Evolutionary conservation across 2,113 vertebrate genomes (phyloP).

Genomic region (Indicator maculatus): DNA sequence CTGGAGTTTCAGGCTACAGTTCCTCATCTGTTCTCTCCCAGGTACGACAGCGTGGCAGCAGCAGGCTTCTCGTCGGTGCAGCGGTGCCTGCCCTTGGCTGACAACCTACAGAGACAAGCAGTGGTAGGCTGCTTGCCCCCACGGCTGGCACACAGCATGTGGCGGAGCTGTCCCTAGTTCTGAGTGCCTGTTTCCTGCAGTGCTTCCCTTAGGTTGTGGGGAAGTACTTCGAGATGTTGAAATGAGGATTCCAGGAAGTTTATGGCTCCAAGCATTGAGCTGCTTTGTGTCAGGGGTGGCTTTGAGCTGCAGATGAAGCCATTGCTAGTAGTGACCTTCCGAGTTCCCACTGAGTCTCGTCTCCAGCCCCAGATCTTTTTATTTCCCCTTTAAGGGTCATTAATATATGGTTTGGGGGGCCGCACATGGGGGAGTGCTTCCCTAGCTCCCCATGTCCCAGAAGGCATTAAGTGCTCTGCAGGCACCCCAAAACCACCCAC

Average conservation of each 20-base stretch:
- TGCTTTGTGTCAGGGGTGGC: fast-evolving
- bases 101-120: conserved; percentile 86
- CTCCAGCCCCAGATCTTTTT: fast-evolving
- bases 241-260: fast-evolving
- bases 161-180: fast-evolving
- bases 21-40: not conserved
- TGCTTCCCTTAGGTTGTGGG: too few species aligned
- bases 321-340: not conserved
- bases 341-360: fast-evolving
- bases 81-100: conserved; percentile 77
- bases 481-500: fast-evolving
- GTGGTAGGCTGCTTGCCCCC: conserved; percentile 73
- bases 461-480: fast-evolving
- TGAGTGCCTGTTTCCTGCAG: too few species aligned
- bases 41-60: conserved; percentile 70
- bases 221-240: fast-evolving
- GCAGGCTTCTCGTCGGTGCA: conserved; percentile 66
- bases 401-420: not conserved
- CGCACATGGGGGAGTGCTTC: not conserved
- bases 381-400: fast-evolving
- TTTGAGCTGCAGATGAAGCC: not conserved
- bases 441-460: not conserved
- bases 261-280: fast-evolving
- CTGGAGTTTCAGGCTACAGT: not conserved
- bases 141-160: fast-evolving